phyloP scores from a whole-genome alignment of 2,113 vertebrate genomes.

The Chaenogobius annularis region DNA sequence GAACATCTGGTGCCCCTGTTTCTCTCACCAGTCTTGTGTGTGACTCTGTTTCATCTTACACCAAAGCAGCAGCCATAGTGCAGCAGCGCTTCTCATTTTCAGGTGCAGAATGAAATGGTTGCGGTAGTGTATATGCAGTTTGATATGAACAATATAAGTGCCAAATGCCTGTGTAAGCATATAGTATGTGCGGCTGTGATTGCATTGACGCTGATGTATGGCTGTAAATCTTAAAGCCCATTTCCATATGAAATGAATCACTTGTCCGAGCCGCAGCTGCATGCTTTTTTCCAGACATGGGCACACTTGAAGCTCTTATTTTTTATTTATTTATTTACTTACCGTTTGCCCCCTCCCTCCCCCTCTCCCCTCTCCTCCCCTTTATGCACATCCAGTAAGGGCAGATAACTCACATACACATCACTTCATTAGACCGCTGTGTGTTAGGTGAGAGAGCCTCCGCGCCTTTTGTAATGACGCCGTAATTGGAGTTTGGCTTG shows the following conservation, averaged over 20 bases:
- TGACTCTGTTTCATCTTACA: constrained; percentile 80
- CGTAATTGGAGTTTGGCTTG: constrained; percentile 99
- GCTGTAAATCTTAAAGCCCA: constrained; percentile 68
- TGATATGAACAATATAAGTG: constrained; percentile 65
- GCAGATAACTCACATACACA: constrained; percentile 73
- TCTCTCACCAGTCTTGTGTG: constrained; percentile 96
- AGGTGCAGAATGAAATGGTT: constrained; percentile 48
- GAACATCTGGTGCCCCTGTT: constrained; percentile 99
- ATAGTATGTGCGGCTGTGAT: constrained; percentile 58
- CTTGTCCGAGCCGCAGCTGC: constrained; percentile 63
- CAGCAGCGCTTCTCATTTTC: constrained; percentile 61
- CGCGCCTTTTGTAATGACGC: constrained; percentile 91
- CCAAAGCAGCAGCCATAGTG: constrained; percentile 56
- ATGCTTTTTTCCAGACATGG: constrained; percentile 49
- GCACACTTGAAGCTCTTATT: constrained; percentile 55
- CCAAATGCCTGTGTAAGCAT: constrained; percentile 62
- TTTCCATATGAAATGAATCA: constrained; percentile 77
- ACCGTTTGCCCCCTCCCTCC: constrained; percentile 14
- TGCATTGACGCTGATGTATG: constrained; percentile 65
- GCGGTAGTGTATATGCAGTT: constrained; percentile 32
- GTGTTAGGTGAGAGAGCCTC: constrained; percentile 94
- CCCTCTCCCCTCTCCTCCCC: constrained; percentile 26
- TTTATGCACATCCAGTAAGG: constrained; percentile 53
- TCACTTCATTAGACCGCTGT: constrained; percentile 95
- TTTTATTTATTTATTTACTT: constrained; percentile 62